Percentiles rank a stretch among this genome's conserved stretches.
phyloP scores from a whole-genome alignment of 2,888 invertebrate species.

The Drosophila mulleri region DNA sequence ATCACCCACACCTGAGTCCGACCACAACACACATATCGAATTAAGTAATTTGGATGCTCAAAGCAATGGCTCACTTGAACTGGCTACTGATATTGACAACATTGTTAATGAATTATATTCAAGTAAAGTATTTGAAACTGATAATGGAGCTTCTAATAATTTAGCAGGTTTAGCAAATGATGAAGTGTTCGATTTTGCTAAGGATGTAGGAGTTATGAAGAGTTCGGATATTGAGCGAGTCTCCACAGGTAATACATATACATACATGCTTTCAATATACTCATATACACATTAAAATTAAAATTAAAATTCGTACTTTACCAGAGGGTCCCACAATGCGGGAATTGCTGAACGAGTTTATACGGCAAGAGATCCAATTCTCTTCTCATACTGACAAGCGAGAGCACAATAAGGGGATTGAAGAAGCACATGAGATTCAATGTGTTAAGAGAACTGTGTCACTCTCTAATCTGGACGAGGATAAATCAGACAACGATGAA shows the following conservation, averaged over 20 bases:
- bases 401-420: not conserved
- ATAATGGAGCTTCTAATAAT: conserved; percentile 59
- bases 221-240: conserved; percentile 4
- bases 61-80: conserved; percentile 66
- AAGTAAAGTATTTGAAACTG: conserved; percentile 39
- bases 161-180: conserved; percentile 59
- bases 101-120: conserved; percentile 35
- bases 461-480: conserved; percentile 6
- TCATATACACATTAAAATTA: too few relatives aligned
- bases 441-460: conserved; percentile 62
- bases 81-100: conserved; percentile 55
- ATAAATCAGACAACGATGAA: not conserved
- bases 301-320: not conserved
- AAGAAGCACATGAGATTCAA: conserved; percentile 53
- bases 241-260: conserved; percentile 45
- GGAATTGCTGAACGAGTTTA: conserved; percentile 34
- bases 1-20: conserved; percentile 27
- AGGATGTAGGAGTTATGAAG: conserved; percentile 19
- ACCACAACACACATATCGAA: conserved; percentile 30
- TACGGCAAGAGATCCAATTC: conserved; percentile 47
- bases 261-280: not conserved
- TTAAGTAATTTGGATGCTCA: conserved; percentile 48
- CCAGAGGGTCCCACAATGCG: not conserved
- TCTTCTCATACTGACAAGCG: conserved; percentile 2
- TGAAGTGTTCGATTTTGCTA: conserved; percentile 20